A percentile compares a stretch with the other conserved stretches of the same genome.
phyloP scores from a whole-genome alignment of 2,888 invertebrate species.

The Harpagoxenus sublaevis region DNA sequence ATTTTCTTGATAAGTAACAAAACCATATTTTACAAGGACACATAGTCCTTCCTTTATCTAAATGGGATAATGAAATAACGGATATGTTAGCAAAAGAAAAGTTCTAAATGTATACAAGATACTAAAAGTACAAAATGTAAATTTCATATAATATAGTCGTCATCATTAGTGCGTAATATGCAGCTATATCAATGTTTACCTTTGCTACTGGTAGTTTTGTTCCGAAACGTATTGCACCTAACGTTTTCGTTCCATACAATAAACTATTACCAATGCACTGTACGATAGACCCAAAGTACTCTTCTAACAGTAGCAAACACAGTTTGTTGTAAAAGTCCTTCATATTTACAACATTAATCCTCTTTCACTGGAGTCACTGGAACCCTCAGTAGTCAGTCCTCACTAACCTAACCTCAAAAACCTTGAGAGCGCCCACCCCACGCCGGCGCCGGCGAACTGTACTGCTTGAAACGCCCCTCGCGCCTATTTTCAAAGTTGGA shows the following conservation, averaged over 20 bases:
- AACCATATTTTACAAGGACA: constrained; percentile 93
- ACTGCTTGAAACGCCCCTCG: too few relatives aligned
- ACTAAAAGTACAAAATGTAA: not conserved
- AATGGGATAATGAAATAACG: constrained; percentile 31
- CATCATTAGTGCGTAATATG: not conserved
- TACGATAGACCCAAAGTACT: constrained; percentile 94
- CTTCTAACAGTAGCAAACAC: constrained; percentile 91
- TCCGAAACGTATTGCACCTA: constrained; percentile 89
- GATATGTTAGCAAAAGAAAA: not conserved
- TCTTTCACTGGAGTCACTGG: too few relatives aligned
- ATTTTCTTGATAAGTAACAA: constrained; percentile 90
- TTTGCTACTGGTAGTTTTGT: constrained; percentile 88
- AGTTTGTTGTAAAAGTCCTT: constrained; percentile 89
- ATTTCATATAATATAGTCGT: not conserved
- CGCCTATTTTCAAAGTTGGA: too few relatives aligned
- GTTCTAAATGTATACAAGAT: not conserved
- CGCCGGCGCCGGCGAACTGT: too few relatives aligned
- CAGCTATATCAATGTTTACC: constrained; percentile 83
- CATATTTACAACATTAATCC: constrained; percentile 7
- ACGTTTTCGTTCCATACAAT: constrained; percentile 91
- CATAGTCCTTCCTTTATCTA: constrained; percentile 93
- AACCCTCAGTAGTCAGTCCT: too few relatives aligned
- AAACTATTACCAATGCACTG: constrained; percentile 91
- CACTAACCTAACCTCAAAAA: too few relatives aligned
- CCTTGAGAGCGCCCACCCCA: too few relatives aligned